Conservation (phyloP, 2,888 invertebrate species). For the Prosopocoilus inquinatus region DNA sequence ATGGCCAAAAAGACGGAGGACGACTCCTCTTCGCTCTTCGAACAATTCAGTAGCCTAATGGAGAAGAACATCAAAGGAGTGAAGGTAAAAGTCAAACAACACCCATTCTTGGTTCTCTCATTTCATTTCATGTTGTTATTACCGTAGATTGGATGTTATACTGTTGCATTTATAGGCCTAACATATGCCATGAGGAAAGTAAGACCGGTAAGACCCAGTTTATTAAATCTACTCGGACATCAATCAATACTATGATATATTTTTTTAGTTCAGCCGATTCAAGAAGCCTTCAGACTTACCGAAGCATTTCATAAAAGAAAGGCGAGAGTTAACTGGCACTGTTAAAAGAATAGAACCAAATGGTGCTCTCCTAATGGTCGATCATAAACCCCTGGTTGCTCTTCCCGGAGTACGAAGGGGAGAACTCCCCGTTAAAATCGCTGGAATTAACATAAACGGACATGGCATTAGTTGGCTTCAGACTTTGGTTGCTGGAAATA, state of each 20-base stretch:
- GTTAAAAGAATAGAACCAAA: slow-evolving; percentile 49
- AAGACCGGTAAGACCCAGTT: slow-evolving; percentile 51
- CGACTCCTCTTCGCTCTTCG: slow-evolving; percentile 26
- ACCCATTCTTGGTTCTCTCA: slow-evolving; percentile 1
- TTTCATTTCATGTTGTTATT: slow-evolving; percentile 1
- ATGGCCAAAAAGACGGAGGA: slow-evolving; percentile 9
- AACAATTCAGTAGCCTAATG: slow-evolving; percentile 41
- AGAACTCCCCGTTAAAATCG: slow-evolving; percentile 54
- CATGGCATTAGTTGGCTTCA: slow-evolving; percentile 54
- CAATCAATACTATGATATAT: slow-evolving; percentile 3
- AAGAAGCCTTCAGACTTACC: slow-evolving; percentile 48
- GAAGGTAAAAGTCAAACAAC: slow-evolving; percentile 37
- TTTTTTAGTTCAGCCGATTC: slow-evolving; percentile 48
- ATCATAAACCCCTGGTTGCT: slow-evolving; percentile 47
- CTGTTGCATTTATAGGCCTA: slow-evolving; percentile 53
- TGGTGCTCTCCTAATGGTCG: slow-evolving; percentile 46
- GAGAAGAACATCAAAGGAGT: slow-evolving; percentile 47
- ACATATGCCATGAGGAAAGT: slow-evolving; percentile 54
- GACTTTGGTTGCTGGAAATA: slow-evolving; percentile 45
- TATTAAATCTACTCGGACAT: neutral
- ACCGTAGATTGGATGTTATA: slow-evolving; percentile 54
- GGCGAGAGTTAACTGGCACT: slow-evolving; percentile 44
- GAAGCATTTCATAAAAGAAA: slow-evolving; percentile 44
- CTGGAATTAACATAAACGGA: slow-evolving; percentile 52
- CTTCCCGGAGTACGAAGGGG: slow-evolving; percentile 36